These are phyloP conservation scores for Astyanax mexicanus DNA, from an alignment of 2,797 vertebrate genomes.

Conservation along the genomic window DNA sequence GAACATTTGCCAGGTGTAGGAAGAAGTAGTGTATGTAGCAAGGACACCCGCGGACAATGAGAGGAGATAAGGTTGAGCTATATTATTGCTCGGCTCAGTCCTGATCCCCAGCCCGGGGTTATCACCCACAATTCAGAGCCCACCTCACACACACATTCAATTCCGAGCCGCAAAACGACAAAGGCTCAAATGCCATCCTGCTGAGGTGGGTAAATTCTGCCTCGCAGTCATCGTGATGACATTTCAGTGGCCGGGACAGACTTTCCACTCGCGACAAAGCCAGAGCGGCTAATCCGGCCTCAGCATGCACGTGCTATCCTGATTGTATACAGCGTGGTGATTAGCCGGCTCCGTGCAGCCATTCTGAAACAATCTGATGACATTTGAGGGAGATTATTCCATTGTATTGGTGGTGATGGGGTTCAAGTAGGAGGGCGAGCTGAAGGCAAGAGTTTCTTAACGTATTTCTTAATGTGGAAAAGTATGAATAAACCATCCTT, in stretches of 20 bases:
- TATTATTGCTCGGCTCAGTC: slow-evolving; percentile 47
- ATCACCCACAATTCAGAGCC: slow-evolving; percentile 49
- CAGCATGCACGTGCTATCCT: slow-evolving; percentile 32
- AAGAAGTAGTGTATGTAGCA: slow-evolving; percentile 26
- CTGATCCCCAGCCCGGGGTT: slow-evolving; percentile 51
- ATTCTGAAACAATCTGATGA: slow-evolving; percentile 45
- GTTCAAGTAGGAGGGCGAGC: slow-evolving; percentile 21
- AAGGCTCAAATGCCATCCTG: slow-evolving; percentile 58
- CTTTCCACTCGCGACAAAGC: slow-evolving; percentile 17
- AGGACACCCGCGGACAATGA: slow-evolving; percentile 44
- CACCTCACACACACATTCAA: slow-evolving; percentile 36
- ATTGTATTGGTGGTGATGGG: slow-evolving; percentile 26
- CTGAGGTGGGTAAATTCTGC: slow-evolving; percentile 31
- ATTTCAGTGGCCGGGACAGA: slow-evolving; percentile 50
- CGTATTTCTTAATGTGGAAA: too few relatives aligned
- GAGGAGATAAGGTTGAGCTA: slow-evolving; percentile 46
- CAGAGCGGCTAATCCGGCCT: slow-evolving; percentile 34
- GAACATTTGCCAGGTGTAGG: slow-evolving; percentile 27
- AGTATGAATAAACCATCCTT: too few relatives aligned
- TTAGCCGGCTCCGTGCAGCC: slow-evolving; percentile 15
- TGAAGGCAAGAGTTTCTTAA: slow-evolving; percentile 13
- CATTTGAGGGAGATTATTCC: slow-evolving; percentile 49
- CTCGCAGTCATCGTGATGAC: slow-evolving; percentile 57
- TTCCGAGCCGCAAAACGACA: slow-evolving; percentile 25
- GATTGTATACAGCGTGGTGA: slow-evolving; percentile 42